Evolutionary conservation across 2,797 vertebrate species (phyloP), one percentile per base, ranked within the genome.

Genomic region (Ispidina lecontei): DNA sequence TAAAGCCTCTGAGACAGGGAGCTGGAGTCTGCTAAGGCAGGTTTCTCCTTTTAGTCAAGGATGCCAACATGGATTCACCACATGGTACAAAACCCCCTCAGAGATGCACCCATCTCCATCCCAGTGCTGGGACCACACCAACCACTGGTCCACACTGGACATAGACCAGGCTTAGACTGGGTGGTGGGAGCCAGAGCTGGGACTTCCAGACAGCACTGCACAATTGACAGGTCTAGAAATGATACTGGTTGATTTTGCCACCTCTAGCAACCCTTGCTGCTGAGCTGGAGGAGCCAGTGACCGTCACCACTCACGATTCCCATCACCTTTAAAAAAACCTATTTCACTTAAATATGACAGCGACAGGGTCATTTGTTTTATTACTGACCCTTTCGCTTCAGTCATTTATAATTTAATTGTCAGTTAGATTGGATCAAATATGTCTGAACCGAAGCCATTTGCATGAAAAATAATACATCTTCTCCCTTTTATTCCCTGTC

Each of bases 331-430:
- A 46, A 46, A 44, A 17, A 67, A 65, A 52, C 1, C 8, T 6
- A 41, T 4, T 35, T 85, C 62, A 15, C 77, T 82, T 47, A 4
- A 41, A 10, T 7, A 0, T 11, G 72, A 69, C 83, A 74, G 31
- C 4, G 58, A 16, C 71, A 71, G 56, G 10, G 39, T 29, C 70
- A 60, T 84, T 46, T 74, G 82, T 90, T 60, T 54, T 10, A n/a
- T 31, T 4, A 10, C 47, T 52, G 73, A 60, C 91, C 91, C 78
- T 72, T 26, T 47, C 83, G 20, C 71, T 94, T 67, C 23, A 69
- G 29, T 94, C 77, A 83, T 81, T 78, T 60, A 77, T 91, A 78
- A 95, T 92, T 89, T 31, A 94, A 91, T 87, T 82, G 56, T 44
- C 73, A 44, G 52, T 31, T 88, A 64, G 62, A 75, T 89, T 86